These are phyloP conservation scores for Napeogenes sylphis DNA, from an alignment of 2,888 invertebrate species.

Conservation along the genomic window DNA sequence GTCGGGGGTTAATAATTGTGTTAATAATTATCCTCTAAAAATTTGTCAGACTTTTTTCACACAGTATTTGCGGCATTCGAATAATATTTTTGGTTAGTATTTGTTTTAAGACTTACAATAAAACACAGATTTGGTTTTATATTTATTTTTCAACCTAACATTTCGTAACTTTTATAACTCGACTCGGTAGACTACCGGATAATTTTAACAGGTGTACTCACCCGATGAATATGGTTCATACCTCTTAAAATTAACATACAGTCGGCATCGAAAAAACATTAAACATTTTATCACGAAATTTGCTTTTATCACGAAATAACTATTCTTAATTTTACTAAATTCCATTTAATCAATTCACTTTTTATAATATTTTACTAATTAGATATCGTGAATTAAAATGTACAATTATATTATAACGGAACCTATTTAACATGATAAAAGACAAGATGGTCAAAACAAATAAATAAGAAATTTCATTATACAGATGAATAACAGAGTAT, in stretches of 20 bases:
- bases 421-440: constrained; percentile 15
- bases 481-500: neutral
- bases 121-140: constrained; percentile 61
- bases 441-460: constrained; percentile 10
- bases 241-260: constrained; percentile 71
- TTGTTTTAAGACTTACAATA: constrained; percentile 35
- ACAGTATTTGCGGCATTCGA: too few species aligned
- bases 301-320: constrained; percentile 75
- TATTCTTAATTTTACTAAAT: constrained; percentile 72
- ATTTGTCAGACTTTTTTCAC: too few species aligned
- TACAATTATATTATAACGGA: constrained; percentile 13
- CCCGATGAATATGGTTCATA: constrained; percentile 76
- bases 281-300: constrained; percentile 73
- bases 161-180: constrained; percentile 71
- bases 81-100: too few species aligned
- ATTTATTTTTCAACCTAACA: constrained; percentile 77
- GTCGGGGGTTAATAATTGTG: too few species aligned
- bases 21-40: too few species aligned
- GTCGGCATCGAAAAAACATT: constrained; percentile 74
- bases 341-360: constrained; percentile 65
- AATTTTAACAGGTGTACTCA: constrained; percentile 72
- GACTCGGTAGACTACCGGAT: constrained; percentile 67
- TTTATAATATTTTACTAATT: constrained; percentile 20
- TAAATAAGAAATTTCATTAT: neutral
- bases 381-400: constrained; percentile 15